Evolutionary conservation across 2,888 invertebrate genomes (phyloP).

Genomic region (Cataglyphis cursor): DNA sequence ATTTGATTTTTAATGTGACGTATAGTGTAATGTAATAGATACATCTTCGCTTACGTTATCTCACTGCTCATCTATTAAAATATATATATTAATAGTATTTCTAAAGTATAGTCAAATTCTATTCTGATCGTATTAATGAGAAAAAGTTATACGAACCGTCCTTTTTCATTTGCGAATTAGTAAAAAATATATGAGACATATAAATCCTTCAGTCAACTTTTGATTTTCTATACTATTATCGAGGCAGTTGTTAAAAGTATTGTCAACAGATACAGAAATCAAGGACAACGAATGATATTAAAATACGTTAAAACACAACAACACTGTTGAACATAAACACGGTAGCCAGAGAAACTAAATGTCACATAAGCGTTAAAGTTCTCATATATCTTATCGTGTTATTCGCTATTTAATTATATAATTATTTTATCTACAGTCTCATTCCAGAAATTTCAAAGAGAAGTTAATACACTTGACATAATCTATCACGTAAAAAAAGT

Average conservation of each 20-base stretch:
- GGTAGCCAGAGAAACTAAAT: neutral
- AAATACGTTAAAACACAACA: neutral
- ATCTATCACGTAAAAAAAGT: neutral
- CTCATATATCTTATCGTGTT: neutral
- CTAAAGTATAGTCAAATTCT: neutral
- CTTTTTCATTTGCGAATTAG: too few species aligned
- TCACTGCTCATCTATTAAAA: neutral
- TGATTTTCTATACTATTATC: neutral
- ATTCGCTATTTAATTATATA: too few species aligned
- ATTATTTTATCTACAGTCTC: neutral
- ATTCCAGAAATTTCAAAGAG: neutral
- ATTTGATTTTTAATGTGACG: neutral
- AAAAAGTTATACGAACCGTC: too few species aligned
- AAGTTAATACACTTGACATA: neutral
- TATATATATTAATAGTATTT: neutral
- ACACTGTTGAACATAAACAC: neutral
- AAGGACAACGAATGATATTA: neutral
- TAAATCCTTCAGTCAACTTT: neutral
- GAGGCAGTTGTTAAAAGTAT: neutral
- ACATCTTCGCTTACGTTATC: neutral
- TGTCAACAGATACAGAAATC: neutral
- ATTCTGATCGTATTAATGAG: neutral
- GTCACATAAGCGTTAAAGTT: neutral
- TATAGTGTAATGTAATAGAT: neutral
- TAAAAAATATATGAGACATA: too few species aligned